These are phyloP conservation scores for Pogonophryne albipinna DNA, from an alignment of 2,797 vertebrate genomes.

Conservation along the genomic window DNA sequence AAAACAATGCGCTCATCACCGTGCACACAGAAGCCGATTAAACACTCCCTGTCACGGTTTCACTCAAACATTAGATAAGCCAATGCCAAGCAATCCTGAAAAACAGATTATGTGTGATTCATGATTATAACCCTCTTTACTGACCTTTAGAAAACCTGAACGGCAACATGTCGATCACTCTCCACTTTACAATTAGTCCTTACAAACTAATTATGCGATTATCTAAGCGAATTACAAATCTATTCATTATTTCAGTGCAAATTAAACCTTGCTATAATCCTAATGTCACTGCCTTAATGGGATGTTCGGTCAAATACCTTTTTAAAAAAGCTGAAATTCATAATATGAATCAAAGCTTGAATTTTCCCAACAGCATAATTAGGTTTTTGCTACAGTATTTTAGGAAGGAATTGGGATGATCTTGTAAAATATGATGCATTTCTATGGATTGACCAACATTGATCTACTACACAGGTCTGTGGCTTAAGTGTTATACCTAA, in stretches of 20 bases:
- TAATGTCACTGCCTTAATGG: background rate
- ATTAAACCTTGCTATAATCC: background rate
- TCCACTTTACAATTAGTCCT: background rate
- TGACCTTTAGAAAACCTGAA: conserved; percentile 22
- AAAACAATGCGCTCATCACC: conserved; percentile 54
- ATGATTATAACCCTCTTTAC: conserved; percentile 17
- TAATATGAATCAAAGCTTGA: conserved; percentile 6
- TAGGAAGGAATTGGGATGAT: background rate
- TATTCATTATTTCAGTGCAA: background rate
- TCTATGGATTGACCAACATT: background rate
- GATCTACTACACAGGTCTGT: background rate
- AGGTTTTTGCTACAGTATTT: background rate
- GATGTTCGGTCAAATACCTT: background rate
- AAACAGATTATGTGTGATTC: conserved; percentile 55
- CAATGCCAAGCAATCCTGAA: conserved; percentile 20
- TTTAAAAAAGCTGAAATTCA: background rate
- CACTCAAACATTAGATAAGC: conserved; percentile 61
- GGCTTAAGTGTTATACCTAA: background rate
- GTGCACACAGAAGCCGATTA: conserved; percentile 42
- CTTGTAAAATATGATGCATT: background rate
- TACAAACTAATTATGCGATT: background rate
- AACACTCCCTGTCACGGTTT: conserved; percentile 19
- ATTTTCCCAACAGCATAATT: background rate
- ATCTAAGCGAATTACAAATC: background rate
- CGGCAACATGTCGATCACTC: background rate